These are phyloP conservation scores for Pasiphila rectangulata DNA, from an alignment of 2,888 invertebrate genomes.

Conservation along the genomic window DNA sequence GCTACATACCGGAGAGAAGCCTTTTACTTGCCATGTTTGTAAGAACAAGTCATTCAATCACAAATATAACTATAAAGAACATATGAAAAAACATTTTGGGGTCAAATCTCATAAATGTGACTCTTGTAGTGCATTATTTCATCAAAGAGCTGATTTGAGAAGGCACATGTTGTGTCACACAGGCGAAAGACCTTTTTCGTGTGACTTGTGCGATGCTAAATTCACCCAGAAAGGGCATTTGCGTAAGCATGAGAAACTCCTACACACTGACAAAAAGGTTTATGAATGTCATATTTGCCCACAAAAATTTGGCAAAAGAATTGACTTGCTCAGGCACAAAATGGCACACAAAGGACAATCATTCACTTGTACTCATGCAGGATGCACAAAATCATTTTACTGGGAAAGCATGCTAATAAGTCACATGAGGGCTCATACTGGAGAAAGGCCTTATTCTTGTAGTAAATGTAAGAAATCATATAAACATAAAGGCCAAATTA, in stretches of 20 bases:
- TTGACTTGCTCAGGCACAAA: background rate
- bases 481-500: slow-evolving; percentile 3
- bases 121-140: slow-evolving; percentile 7
- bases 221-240: slow-evolving; percentile 14
- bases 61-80: slow-evolving; percentile 12
- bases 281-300: background rate
- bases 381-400: slow-evolving; percentile 3
- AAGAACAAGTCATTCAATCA: slow-evolving; percentile 16
- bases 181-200: slow-evolving; percentile 16
- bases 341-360: background rate
- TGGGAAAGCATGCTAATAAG: background rate
- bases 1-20: slow-evolving; percentile 14
- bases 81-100: slow-evolving; percentile 18
- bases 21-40: slow-evolving; percentile 12
- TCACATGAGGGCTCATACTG: slow-evolving; percentile 7
- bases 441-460: slow-evolving; percentile 4
- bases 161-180: slow-evolving; percentile 18
- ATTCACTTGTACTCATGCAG: slow-evolving; percentile 1
- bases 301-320: background rate
- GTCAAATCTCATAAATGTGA: slow-evolving; percentile 2
- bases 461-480: slow-evolving; percentile 4
- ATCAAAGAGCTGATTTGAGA: slow-evolving; percentile 14
- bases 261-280: background rate
- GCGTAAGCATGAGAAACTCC: slow-evolving; percentile 1
- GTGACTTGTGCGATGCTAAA: background rate